A percentile compares a stretch with the other conserved stretches of the same genome.
Conservation (phyloP, 2,113 vertebrate species). For the Crocuta crocuta region DNA sequence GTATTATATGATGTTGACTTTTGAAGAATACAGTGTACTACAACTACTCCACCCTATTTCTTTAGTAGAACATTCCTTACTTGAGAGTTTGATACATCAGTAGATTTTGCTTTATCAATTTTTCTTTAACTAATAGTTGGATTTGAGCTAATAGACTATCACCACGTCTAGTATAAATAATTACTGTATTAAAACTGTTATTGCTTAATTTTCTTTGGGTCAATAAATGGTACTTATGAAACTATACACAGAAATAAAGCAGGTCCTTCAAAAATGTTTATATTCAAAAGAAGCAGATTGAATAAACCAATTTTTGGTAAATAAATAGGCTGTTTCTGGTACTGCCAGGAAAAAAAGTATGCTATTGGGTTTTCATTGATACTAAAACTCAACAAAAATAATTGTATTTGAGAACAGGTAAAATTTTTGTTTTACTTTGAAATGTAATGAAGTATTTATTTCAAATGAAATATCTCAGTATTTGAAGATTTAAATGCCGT, state of each 20-base stretch:
- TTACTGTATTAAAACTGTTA: background rate
- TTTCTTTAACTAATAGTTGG: background rate
- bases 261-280: background rate
- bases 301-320: background rate
- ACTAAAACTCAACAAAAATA: background rate
- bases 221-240: slow-evolving; percentile 17
- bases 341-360: background rate
- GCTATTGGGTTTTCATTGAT: background rate
- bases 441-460: slow-evolving; percentile 7
- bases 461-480: background rate
- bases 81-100: background rate
- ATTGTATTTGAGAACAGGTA: background rate
- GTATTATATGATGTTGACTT: background rate
- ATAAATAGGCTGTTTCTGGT: background rate
- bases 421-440: slow-evolving; percentile 13
- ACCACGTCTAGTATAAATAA: background rate
- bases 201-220: background rate
- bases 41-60: accelerated
- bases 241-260: background rate
- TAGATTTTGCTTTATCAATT: background rate
- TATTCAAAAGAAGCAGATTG: background rate
- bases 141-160: slow-evolving; percentile 4
- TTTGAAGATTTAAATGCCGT: slow-evolving; percentile 4
- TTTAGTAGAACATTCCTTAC: background rate
- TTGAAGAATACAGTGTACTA: background rate